Base-by-base conservation (phyloP, 1,140 invertebrate genomes). In the Thaumatotibia leucotreta region DNA sequence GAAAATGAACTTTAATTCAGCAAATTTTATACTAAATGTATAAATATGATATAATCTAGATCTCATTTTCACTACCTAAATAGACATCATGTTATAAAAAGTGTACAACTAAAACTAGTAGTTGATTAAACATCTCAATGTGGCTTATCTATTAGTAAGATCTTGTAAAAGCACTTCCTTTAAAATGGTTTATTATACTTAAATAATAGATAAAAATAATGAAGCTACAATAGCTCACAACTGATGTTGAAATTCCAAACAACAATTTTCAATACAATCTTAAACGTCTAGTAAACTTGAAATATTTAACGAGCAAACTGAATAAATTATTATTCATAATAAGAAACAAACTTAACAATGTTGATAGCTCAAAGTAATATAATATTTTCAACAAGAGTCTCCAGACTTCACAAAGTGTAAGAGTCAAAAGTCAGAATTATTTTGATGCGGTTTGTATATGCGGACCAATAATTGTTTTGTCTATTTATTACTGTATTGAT, bases 21-120 rank as follows among this genome's bases (percentile, higher is more conserved):
- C 86, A 89, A 88, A 86, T 91, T 89, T 90, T 91, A 91, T 91
- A 89, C 88, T 91, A 91, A 89, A 89, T 89, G 86, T 91, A 91
- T 91, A 91, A 91, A 91, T 91, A 91, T 88, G 83, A 89, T 91
- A 91, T 88, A 89, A 84, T 86, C 86, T 88, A 88, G 86, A 89
- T 88, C 89, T 91, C 77, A 85, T 91, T 89, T 86, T 88, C 82
- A 86, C 86, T 91, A 89, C 85, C 86, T 89, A 89, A 86, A 87
- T 89, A 89, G 86, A 88, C 84, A 91, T 89, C 85, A 88, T 91
- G 86, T 91, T 89, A 89, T 89, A 91, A 91, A 90, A 91, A 91
- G 88, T 91, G 88, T 91, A 91, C 86, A 89, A 91, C 88, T 91
- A 91, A 88, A 83, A 82, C 88, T 91, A 91, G 79, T 88, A 90